A percentile compares a stretch with the other conserved stretches of the same genome.
phyloP scores from a whole-genome alignment of 2,888 invertebrate species.

The Euphydryas editha region DNA sequence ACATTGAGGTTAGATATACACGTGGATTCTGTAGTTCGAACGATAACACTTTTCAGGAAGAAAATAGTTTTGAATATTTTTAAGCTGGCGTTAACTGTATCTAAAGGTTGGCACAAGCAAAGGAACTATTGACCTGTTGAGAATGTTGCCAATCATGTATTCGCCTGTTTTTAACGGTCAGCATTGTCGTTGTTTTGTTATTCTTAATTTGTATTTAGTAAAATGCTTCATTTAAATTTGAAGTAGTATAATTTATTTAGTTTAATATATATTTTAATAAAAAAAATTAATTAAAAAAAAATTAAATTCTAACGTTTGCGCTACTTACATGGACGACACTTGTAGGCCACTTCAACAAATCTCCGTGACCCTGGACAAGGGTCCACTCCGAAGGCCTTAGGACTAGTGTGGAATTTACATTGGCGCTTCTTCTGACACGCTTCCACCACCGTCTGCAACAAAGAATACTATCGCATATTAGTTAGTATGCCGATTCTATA shows the following conservation, averaged over 20 bases:
- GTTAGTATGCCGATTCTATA: conserved; percentile 69
- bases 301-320: conserved; percentile 6
- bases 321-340: conserved; percentile 97
- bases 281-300: no score
- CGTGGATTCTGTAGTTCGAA: conserved; percentile 14
- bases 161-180: conserved; percentile 14
- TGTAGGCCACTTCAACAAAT: conserved; percentile 97
- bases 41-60: conserved; percentile 13
- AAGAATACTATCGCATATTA: conserved; percentile 87
- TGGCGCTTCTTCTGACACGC: conserved; percentile 96
- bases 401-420: conserved; percentile 95
- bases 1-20: conserved; percentile 32
- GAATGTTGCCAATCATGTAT: conserved; percentile 34
- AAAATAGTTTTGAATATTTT: conserved; percentile 30
- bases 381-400: conserved; percentile 94
- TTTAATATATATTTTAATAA: background rate
- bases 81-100: conserved; percentile 29
- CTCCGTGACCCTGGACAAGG: conserved; percentile 96
- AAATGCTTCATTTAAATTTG: no score
- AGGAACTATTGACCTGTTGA: conserved; percentile 36
- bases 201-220: background rate
- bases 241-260: no score
- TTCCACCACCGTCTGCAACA: conserved; percentile 97
- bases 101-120: conserved; percentile 31
- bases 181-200: conserved; percentile 10